Percentiles rank a stretch among this genome's conserved stretches.
Conservation (phyloP, 1,140 invertebrate genomes). For the Drosophila repleta region DNA sequence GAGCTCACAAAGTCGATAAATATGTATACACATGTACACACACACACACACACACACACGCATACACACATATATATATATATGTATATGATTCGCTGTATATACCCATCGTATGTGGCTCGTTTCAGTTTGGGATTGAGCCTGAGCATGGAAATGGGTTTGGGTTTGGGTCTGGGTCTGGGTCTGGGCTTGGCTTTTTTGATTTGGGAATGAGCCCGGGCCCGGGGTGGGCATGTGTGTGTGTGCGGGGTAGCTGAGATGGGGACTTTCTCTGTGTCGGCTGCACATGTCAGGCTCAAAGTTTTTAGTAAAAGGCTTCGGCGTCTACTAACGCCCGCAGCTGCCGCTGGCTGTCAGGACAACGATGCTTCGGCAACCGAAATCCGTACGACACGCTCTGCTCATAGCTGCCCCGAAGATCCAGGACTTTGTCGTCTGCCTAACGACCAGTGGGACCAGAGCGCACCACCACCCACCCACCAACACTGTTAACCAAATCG, state of each 20-base stretch:
- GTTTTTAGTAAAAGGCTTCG: constrained; percentile 73
- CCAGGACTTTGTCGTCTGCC: constrained; percentile 31
- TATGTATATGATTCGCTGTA: constrained; percentile 6
- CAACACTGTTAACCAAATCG: background rate
- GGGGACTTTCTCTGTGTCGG: constrained; percentile 23
- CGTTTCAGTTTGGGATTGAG: constrained; percentile 25
- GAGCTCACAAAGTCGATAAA: constrained; percentile 72
- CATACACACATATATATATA: background rate
- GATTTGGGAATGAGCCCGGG: background rate
- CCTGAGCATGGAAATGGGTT: constrained; percentile 5
- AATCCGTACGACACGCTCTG: constrained; percentile 27
- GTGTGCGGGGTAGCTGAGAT: constrained; percentile 4
- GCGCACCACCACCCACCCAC: background rate
- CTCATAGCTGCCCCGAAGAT: constrained; percentile 26
- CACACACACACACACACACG: constrained; percentile 23
- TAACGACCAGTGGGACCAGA: constrained; percentile 35
- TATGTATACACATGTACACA: constrained; percentile 69
- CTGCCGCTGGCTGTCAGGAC: constrained; percentile 29
- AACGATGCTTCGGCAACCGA: constrained; percentile 22
- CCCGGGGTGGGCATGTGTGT: background rate
- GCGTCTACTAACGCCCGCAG: constrained; percentile 56
- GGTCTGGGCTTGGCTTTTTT: constrained; percentile 5
- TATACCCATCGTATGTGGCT: constrained; percentile 35
- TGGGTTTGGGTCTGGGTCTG: constrained; percentile 10
- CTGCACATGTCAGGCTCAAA: constrained; percentile 77